These are phyloP conservation scores for Osmerus mordax DNA, from an alignment of 2,113 vertebrate species.

Conservation along the genomic window DNA sequence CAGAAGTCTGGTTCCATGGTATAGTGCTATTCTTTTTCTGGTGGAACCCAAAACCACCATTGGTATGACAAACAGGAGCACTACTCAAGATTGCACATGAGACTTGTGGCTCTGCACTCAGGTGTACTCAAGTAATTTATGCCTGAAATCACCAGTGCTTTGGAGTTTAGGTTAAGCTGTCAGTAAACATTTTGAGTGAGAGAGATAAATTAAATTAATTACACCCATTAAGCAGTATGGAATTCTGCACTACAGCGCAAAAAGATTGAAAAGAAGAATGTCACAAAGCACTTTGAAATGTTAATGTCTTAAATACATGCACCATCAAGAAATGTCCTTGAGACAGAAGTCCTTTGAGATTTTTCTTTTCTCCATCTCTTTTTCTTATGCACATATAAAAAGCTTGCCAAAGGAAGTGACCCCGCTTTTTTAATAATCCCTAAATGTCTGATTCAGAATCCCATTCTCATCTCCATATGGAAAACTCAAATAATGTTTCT, in stretches of 20 bases:
- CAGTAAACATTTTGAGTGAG: background rate
- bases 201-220: background rate
- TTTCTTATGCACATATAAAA: constrained; percentile 29
- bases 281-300: constrained; percentile 12
- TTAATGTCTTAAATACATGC: constrained; percentile 15
- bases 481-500: constrained; percentile 43
- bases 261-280: background rate
- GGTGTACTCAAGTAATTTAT: no score
- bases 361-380: constrained; percentile 36
- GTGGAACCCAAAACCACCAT: background rate
- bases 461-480: constrained; percentile 45
- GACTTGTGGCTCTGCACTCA: no score
- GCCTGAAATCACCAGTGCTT: no score
- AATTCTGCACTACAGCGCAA: background rate
- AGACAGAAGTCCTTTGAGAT: constrained; percentile 32
- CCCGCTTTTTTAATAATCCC: constrained; percentile 49
- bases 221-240: background rate
- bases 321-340: constrained; percentile 35
- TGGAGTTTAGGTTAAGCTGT: background rate
- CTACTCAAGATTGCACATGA: background rate
- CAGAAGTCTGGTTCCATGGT: constrained; percentile 14
- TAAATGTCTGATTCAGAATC: constrained; percentile 59
- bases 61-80: background rate
- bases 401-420: constrained; percentile 49
- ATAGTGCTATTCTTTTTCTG: background rate